Evolutionary conservation across 2,888 invertebrate species (phyloP), one percentile per base, ranked within the genome.

Genomic region (Mythimna lalbum): DNA sequence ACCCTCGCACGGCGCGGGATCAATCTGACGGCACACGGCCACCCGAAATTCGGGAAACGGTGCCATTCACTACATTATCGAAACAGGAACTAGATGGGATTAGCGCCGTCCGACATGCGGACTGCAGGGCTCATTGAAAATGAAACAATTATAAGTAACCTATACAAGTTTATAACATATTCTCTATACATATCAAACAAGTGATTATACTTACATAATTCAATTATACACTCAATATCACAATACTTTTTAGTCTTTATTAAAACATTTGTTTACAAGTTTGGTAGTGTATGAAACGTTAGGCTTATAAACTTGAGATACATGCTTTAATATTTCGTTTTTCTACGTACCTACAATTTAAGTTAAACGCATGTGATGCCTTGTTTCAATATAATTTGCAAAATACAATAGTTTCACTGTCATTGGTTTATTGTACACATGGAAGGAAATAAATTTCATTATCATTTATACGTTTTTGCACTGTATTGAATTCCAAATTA

Each of bases 181-280:
- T 89, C 79, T 90, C 86, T 90, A 90, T 90, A 91, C 90, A 91
- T 88, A 88, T 85, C 84, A 91, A 91, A 90, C 90, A 91, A 78
- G 88, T 89, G 91, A 87, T 84, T 80, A 89, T 88, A 90, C 78
- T 87, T 85, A 86, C 87, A 88, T 89, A 90, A 90, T 90, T 91
- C 79, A 85, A 89, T 89, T 90, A 90, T 89, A 92, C 90, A 91
- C 81, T 91, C 90, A 88, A 93, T 95, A 95, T 95, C 95, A 95
- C 95, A 95, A 94, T 95, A 95, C 91, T 94, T 93, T 90, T 91
- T 73, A 94, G 93, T 94, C 94, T 94, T 94, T 91, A 91, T 89
- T 89, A 88, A 88, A 89, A 88, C 75, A 84, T 86, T 70, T 66
- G 69, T 80, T 74, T 75, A 78, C 67, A 82, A 64, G 65, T 74